A percentile compares a stretch with the other conserved stretches of the same genome.
Evolutionary conservation across 1,140 invertebrate species (phyloP).

Genomic region (Drosophila malerkotliana): DNA sequence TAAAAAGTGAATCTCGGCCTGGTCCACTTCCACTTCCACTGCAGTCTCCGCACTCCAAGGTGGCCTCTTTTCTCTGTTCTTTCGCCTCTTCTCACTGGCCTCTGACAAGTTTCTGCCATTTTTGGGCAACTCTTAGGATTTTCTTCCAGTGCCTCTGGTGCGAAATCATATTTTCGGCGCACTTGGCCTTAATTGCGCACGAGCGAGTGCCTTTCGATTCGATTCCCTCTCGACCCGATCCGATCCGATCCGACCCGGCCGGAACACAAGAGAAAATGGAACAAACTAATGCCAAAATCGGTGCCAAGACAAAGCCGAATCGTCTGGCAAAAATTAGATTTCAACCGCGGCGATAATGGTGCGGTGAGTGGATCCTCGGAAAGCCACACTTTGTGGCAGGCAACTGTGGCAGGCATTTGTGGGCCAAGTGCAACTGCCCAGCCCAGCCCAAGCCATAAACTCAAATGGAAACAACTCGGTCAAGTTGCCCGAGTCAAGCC

Average conservation of each 20-base stretch:
- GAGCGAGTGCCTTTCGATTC: conserved; percentile 75
- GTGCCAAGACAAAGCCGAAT: conserved; percentile 18
- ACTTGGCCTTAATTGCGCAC: conserved; percentile 80
- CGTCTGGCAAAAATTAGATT: conserved; percentile 38
- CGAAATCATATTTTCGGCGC: conserved; percentile 50
- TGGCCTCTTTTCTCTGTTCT: conserved; percentile 30
- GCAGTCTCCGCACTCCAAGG: conserved; percentile 32
- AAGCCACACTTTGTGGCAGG: neutral
- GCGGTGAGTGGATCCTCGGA: conserved; percentile 7
- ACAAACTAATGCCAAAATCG: conserved; percentile 49
- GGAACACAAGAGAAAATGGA: conserved; percentile 14
- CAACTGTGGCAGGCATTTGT: conserved; percentile 1
- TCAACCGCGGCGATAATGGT: conserved; percentile 61
- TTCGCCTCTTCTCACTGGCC: conserved; percentile 7
- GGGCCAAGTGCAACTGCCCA: conserved; percentile 26
- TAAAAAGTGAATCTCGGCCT: conserved; percentile 66
- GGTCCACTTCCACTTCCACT: conserved; percentile 34
- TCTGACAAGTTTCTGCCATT: conserved; percentile 27
- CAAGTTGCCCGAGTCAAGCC: neutral
- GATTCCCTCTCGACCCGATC: conserved; percentile 50
- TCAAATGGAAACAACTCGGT: conserved; percentile 4
- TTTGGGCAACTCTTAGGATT: conserved; percentile 24
- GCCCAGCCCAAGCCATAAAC: conserved; percentile 3
- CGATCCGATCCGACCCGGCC: neutral
- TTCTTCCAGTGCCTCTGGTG: neutral